Evolutionary conservation across 2,888 invertebrate genomes (phyloP).

Genomic region (Seira musarum): DNA sequence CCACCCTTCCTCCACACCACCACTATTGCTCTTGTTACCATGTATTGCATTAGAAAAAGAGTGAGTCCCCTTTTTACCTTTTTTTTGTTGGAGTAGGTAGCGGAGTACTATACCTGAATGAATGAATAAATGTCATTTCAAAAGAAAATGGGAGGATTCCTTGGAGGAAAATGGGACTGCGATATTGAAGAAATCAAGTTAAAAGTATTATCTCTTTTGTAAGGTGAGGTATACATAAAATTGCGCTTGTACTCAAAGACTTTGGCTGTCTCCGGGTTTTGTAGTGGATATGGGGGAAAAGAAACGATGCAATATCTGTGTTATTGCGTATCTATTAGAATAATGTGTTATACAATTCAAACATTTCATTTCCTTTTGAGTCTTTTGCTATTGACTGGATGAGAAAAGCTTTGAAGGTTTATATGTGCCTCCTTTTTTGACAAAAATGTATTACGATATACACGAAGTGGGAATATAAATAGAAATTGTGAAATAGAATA

Average conservation of each 20-base stretch:
- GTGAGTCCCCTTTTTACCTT: no score
- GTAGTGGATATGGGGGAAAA: not conserved
- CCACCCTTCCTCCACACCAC: no score
- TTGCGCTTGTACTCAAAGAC: conserved; percentile 4
- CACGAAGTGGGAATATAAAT: not conserved
- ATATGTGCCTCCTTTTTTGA: not conserved
- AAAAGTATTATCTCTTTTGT: conserved; percentile 51
- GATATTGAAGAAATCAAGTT: conserved; percentile 57
- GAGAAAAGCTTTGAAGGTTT: not conserved
- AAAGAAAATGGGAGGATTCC: conserved; percentile 48
- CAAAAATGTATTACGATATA: not conserved
- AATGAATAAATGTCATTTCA: conserved; percentile 53
- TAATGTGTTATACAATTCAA: conserved; percentile 42
- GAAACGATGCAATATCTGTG: not conserved
- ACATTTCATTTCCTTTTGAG: conserved; percentile 39
- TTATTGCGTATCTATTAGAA: conserved; percentile 36
- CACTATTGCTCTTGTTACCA: no score
- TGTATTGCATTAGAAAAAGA: no score
- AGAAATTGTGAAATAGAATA: not conserved
- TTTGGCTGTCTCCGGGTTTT: not conserved
- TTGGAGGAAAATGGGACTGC: conserved; percentile 24
- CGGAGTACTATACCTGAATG: conserved; percentile 51
- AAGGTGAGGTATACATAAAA: not conserved
- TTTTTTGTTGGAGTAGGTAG: no score
- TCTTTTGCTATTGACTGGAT: conserved; percentile 11